Conservation (phyloP, 2,797 vertebrate species). For the Pseudochirops cupreus region DNA sequence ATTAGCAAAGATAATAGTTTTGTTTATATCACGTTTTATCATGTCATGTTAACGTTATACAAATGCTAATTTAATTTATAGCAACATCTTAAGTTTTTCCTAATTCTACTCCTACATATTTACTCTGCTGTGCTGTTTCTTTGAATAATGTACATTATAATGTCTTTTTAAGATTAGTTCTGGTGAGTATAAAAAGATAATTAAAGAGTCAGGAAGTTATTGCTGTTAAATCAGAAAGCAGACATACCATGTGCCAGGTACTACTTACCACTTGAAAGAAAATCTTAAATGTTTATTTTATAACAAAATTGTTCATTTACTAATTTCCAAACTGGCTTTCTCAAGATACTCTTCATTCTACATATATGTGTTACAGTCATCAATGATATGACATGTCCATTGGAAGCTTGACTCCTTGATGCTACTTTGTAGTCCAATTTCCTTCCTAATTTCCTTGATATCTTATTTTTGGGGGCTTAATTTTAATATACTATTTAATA, state of each 20-base stretch:
- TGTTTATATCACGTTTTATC: too few species aligned
- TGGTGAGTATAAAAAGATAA: background rate
- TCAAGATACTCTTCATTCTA: background rate
- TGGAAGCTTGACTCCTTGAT: background rate
- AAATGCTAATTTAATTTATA: background rate
- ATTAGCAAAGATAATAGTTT: background rate
- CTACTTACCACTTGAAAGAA: background rate
- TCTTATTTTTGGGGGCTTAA: background rate
- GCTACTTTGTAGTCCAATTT: background rate
- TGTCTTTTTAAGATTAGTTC: background rate
- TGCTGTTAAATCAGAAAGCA: background rate
- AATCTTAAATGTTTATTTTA: background rate
- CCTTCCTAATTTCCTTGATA: background rate
- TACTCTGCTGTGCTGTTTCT: background rate
- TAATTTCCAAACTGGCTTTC: background rate
- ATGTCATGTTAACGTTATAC: background rate
- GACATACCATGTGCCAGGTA: background rate
- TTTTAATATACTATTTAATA: background rate
- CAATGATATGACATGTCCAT: background rate
- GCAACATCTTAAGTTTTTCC: background rate
- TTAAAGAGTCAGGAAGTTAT: background rate
- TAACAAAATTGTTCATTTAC: background rate
- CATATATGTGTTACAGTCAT: background rate
- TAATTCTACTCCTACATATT: background rate
- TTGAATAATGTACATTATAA: background rate